Base-by-base conservation (phyloP, 2,797 vertebrate species). In the Pangasius mekongensis region DNA sequence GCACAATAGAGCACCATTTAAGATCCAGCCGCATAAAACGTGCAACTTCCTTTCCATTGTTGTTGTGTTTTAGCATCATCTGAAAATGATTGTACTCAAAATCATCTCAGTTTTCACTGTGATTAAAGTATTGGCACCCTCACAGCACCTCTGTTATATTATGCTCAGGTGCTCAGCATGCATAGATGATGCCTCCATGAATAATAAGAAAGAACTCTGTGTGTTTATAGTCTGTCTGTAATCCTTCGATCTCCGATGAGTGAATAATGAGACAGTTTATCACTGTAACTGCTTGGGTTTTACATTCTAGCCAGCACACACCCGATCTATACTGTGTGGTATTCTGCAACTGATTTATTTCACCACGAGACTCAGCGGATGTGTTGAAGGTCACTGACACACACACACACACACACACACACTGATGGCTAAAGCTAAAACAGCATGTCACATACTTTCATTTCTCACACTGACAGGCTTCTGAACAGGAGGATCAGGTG, bases 271-370 rank as follows among this genome's bases (percentile, higher is more conserved):
- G 73, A 16, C 14, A 22, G 22, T 27, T 74, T 74, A 74, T 74
- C 27, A 74, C 22, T 76, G 5, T 76, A 76, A 27, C 24, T 76
- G 74, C 47, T 30, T 0, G 0, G 47, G 74, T 36, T 58, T 58
- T 36, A 80, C 52, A 49, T 80, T 78, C 54, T 18, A 80, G 54
- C 52, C 52, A 58, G 24, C 30, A 80, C 52, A 36, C 30, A 20
- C 74, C 0, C 24, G 27, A 33, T 56, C 76, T 78, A 30, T 8
- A 80, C 30, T 6, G 30, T 80, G 54, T 58, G 33, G 30, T 58
- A 58, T 36, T 33, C 54, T 60, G 54, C 9, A 10, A 81, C 77
- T 80, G 54, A 81, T 81, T 81, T 56, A 81, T 36, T 81, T 81
- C 20, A 81, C 77, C 77, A 60, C 10, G 5, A 36, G 77, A 33